Conservation (phyloP, 2,113 vertebrate genomes). For the Marmota monax region DNA sequence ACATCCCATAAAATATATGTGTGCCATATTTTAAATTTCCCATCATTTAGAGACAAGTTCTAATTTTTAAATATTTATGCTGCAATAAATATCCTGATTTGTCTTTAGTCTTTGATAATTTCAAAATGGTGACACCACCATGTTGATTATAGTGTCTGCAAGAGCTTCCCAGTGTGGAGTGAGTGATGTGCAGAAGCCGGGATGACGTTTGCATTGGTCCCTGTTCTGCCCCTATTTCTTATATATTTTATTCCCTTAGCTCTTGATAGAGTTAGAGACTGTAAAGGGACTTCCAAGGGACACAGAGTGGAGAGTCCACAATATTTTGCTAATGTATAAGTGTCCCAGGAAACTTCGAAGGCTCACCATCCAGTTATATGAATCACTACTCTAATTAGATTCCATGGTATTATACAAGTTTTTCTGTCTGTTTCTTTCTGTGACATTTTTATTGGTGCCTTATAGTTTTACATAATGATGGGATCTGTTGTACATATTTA, state of each 20-base stretch:
- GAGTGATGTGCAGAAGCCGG: not conserved
- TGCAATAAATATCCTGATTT: not conserved
- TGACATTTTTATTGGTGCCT: too few relatives aligned
- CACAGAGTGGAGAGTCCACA: not conserved
- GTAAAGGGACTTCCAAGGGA: not conserved
- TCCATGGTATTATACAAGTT: not conserved
- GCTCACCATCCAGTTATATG: not conserved
- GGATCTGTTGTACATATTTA: too few relatives aligned
- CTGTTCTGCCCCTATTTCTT: not conserved
- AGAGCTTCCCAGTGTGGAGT: not conserved
- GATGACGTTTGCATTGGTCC: not conserved
- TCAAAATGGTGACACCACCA: not conserved
- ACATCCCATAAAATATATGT: not conserved
- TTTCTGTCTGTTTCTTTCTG: not conserved
- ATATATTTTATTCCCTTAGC: not conserved
- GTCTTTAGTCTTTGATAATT: not conserved
- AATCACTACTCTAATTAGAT: not conserved
- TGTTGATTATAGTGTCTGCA: not conserved
- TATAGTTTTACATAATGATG: too few relatives aligned
- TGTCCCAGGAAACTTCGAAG: not conserved
- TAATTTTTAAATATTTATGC: not conserved
- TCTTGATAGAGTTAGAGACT: not conserved
- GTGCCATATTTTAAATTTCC: not conserved
- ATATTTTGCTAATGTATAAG: not conserved
- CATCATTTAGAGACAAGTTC: not conserved